These are phyloP conservation scores for Dipus sagitta DNA, from an alignment of 2,797 vertebrate genomes.

Conservation along the genomic window DNA sequence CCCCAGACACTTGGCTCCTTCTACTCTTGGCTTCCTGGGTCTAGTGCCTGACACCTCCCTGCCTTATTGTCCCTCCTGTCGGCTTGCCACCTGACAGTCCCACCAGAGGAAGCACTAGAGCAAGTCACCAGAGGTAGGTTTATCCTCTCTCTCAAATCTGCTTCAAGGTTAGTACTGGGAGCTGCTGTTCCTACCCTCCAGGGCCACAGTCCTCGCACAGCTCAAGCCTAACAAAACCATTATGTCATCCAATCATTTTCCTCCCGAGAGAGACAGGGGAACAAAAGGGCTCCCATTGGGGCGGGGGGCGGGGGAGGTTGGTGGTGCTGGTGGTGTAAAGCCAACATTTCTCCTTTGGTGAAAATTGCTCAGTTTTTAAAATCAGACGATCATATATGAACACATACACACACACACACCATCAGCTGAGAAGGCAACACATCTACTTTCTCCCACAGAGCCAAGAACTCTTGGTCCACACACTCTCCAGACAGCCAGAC, in stretches of 20 bases:
- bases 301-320: neutral
- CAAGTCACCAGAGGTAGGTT: neutral
- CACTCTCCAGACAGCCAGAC: neutral
- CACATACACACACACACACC: neutral
- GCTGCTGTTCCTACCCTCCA: neutral
- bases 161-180: constrained; percentile 3
- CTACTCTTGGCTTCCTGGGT: neutral
- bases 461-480: neutral
- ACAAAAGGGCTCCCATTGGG: constrained; percentile 62
- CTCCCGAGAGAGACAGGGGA: constrained; percentile 51
- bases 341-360: constrained; percentile 26
- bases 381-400: neutral
- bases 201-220: neutral
- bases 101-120: neutral
- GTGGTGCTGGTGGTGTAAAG: neutral
- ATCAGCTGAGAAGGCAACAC: neutral
- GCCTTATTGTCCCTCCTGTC: constrained; percentile 15
- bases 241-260: constrained; percentile 27
- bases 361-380: neutral
- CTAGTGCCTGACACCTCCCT: constrained; percentile 53
- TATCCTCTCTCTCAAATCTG: constrained; percentile 39
- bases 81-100: constrained; percentile 49
- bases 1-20: constrained; percentile 64
- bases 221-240: neutral
- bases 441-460: neutral